Conservation (phyloP, 2,888 invertebrate species). For the Callyntrura sp. region DNA sequence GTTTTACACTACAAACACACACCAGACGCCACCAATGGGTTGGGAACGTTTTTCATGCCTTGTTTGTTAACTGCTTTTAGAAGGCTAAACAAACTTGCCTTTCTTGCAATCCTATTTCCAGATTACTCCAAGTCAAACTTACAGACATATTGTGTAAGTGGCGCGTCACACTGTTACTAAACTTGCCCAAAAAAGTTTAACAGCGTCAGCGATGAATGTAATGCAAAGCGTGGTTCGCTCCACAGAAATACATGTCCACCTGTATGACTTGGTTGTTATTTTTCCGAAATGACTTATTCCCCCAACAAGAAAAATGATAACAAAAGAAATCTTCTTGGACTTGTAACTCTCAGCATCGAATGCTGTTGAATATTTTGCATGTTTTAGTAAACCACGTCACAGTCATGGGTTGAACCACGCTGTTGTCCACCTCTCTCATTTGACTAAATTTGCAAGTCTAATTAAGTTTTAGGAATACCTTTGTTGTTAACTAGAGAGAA, state of each 20-base stretch:
- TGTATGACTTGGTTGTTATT: constrained; percentile 23
- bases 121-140: neutral
- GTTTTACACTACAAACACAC: neutral
- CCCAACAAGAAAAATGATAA: constrained; percentile 34
- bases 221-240: neutral
- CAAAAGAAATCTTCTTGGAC: constrained; percentile 44
- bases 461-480: constrained; percentile 73
- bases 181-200: constrained; percentile 12
- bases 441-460: constrained; percentile 81
- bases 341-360: neutral
- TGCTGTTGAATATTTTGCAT: constrained; percentile 12
- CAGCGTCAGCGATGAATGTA: neutral
- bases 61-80: constrained; percentile 63
- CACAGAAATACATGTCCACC: constrained; percentile 52
- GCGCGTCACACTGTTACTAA: neutral
- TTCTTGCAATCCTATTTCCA: neutral
- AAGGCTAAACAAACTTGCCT: neutral
- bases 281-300: constrained; percentile 59
- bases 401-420: constrained; percentile 60
- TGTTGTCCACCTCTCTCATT: constrained; percentile 78
- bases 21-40: constrained; percentile 11
- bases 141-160: neutral
- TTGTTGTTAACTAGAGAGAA: constrained; percentile 59
- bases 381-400: constrained; percentile 69
- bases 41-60: constrained; percentile 65